phyloP scores from a whole-genome alignment of 1,140 invertebrate genomes.

The Tribolium castaneum region DNA sequence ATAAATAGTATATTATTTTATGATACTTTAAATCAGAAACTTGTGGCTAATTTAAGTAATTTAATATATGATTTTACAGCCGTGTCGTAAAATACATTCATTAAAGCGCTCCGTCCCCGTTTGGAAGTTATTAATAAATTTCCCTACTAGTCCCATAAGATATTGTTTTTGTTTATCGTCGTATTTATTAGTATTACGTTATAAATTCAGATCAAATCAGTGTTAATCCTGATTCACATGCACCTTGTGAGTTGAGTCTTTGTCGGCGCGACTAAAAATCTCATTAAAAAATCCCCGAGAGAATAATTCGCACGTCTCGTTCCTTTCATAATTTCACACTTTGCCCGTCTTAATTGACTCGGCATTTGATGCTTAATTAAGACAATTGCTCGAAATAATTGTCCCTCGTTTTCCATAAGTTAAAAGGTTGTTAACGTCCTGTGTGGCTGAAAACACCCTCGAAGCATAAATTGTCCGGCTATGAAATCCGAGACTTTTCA shows the following conservation, averaged over 20 bases:
- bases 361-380: not conserved
- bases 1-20: slow-evolving; percentile 25
- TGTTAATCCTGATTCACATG: too few species aligned
- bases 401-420: not conserved
- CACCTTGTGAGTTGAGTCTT: not conserved
- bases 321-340: not conserved
- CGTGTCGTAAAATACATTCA: slow-evolving; percentile 7
- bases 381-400: slow-evolving; percentile 6
- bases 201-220: not conserved
- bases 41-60: slow-evolving; percentile 12
- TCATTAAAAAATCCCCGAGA: not conserved
- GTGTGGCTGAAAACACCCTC: slow-evolving; percentile 8
- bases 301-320: not conserved
- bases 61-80: not conserved
- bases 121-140: slow-evolving; percentile 3
- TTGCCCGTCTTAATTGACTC: not conserved
- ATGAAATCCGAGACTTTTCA: slow-evolving; percentile 26
- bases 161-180: not conserved
- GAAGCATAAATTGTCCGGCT: not conserved
- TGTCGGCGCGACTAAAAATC: not conserved
- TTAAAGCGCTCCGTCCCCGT: not conserved
- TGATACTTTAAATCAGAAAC: slow-evolving; percentile 20
- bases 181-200: slow-evolving; percentile 3
- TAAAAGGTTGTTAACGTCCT: not conserved
- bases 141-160: not conserved